Conservation (phyloP, 2,888 invertebrate genomes). For the Cheilosia grossa region DNA sequence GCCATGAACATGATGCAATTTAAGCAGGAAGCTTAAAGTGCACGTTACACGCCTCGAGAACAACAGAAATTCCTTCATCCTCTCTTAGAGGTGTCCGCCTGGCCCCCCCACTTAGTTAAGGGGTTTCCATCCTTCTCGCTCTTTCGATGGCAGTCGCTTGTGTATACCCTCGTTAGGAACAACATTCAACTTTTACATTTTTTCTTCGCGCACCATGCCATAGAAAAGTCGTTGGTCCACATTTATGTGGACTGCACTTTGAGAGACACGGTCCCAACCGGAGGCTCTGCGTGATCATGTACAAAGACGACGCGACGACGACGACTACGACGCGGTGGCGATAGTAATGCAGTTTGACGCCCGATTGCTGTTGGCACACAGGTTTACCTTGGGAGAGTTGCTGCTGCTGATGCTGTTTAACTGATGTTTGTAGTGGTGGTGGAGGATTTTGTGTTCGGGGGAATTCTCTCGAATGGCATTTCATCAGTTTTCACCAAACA, state of each 20-base stretch:
- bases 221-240: slow-evolving; percentile 67
- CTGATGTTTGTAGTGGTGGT: background rate
- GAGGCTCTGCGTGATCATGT: slow-evolving; percentile 20
- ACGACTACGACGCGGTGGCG: slow-evolving; percentile 52
- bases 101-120: background rate
- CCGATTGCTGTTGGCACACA: slow-evolving; percentile 70
- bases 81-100: slow-evolving; percentile 11
- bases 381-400: slow-evolving; percentile 71
- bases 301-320: slow-evolving; percentile 63
- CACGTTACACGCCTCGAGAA: slow-evolving; percentile 70
- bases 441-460: slow-evolving; percentile 34
- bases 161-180: slow-evolving; percentile 47
- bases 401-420: slow-evolving; percentile 29
- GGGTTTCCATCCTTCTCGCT: slow-evolving; percentile 30
- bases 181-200: slow-evolving; percentile 73
- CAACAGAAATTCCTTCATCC: slow-evolving; percentile 52
- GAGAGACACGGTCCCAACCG: slow-evolving; percentile 7
- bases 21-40: slow-evolving; percentile 72
- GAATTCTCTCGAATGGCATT: slow-evolving; percentile 58
- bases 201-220: slow-evolving; percentile 52
- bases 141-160: slow-evolving; percentile 17
- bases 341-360: slow-evolving; percentile 74
- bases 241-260: slow-evolving; percentile 50
- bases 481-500: slow-evolving; percentile 49
- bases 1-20: slow-evolving; percentile 61